Evolutionary conservation across 2,888 invertebrate species (phyloP).

Genomic region (Nesidiocoris tenuis): DNA sequence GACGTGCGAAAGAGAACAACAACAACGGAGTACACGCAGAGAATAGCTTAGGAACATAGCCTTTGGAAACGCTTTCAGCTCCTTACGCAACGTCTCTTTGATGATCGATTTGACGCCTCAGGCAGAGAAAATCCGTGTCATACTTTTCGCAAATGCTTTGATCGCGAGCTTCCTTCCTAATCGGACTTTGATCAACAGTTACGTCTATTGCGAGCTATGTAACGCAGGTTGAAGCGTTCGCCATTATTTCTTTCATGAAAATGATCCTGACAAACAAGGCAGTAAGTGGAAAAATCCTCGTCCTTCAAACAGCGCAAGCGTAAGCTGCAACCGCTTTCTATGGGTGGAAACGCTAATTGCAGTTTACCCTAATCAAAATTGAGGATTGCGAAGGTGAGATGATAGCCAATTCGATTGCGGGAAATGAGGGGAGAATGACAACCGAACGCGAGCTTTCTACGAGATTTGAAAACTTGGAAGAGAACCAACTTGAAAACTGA

Average conservation of each 20-base stretch:
- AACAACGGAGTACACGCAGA: not conserved
- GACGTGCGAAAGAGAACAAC: not conserved
- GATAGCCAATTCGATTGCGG: too few relatives aligned
- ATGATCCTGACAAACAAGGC: too few relatives aligned
- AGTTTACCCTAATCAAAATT: too few relatives aligned
- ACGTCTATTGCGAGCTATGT: not conserved
- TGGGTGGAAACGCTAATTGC: too few relatives aligned
- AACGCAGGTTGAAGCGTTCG: not conserved
- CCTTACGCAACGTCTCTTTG: not conserved
- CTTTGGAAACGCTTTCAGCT: not conserved
- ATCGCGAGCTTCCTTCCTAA: not conserved
- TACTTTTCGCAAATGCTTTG: not conserved
- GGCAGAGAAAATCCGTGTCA: not conserved
- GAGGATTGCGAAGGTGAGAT: too few relatives aligned
- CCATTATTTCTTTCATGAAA: not conserved
- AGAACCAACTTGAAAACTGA: too few relatives aligned
- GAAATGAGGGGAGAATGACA: too few relatives aligned
- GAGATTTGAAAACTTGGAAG: too few relatives aligned
- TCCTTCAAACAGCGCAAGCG: too few relatives aligned
- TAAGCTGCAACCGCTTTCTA: too few relatives aligned
- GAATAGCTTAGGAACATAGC: not conserved
- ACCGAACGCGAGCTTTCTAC: too few relatives aligned
- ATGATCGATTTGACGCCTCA: not conserved
- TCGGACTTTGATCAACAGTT: not conserved
- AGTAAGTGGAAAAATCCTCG: too few relatives aligned